Percentiles rank a stretch among this genome's conserved stretches.
Evolutionary conservation across 2,113 vertebrate genomes (phyloP).

Genomic region (Proteles cristata): DNA sequence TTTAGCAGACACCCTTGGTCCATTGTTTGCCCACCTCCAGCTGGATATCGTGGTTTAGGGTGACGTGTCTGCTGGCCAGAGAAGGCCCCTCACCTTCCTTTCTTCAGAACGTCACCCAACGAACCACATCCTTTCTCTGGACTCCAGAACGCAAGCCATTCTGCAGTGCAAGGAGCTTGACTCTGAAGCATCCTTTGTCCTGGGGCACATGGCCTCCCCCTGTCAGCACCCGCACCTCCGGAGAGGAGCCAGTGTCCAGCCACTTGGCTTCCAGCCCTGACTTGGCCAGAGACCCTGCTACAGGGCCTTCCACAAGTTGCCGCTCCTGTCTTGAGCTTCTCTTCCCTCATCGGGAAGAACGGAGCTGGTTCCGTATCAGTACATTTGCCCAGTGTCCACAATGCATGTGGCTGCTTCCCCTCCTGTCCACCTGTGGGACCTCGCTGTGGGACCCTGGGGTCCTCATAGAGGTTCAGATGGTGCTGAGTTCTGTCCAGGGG

Average conservation of each 20-base stretch:
- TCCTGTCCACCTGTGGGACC: not conserved
- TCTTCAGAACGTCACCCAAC: not conserved
- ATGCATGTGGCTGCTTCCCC: too few relatives aligned
- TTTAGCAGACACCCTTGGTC: not conserved
- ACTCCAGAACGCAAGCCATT: not conserved
- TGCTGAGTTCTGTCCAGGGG: not conserved
- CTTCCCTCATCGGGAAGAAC: not conserved
- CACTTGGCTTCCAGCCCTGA: not conserved
- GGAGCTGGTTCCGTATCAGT: not conserved
- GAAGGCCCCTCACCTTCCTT: not conserved
- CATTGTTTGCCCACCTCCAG: not conserved
- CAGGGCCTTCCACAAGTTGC: not conserved
- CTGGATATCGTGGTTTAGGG: not conserved
- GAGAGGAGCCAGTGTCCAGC: not conserved
- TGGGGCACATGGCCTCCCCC: not conserved
- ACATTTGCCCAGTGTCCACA: not conserved
- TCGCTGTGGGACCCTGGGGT: not conserved
- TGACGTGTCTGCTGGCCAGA: not conserved
- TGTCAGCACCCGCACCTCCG: not conserved
- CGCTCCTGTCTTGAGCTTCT: not conserved
- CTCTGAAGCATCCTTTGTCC: not conserved
- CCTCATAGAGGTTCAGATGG: not conserved
- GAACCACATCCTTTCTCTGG: not conserved
- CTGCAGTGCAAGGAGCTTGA: too few relatives aligned
- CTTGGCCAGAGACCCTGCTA: not conserved